phyloP scores from a whole-genome alignment of 1,140 invertebrate genomes.

The Carposina sasakii region DNA sequence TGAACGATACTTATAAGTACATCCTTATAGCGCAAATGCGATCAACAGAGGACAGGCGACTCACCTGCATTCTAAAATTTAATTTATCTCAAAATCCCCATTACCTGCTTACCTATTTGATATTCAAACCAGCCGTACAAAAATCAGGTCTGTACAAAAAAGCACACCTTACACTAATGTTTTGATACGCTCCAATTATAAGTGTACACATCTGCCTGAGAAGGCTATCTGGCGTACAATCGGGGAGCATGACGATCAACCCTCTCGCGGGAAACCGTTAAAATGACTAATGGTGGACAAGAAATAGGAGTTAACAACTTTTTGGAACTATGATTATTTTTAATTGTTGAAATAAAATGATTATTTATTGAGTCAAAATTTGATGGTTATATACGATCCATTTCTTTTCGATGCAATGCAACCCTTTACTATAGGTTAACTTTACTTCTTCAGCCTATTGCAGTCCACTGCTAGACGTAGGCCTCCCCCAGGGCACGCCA shows the following conservation, averaged over 20 bases:
- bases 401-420: neutral
- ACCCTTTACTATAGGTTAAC: neutral
- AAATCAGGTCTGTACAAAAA: too few species aligned
- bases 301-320: constrained; percentile 37
- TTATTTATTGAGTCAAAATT: neutral
- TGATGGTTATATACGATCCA: neutral
- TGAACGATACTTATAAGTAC: too few species aligned
- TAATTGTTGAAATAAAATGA: neutral
- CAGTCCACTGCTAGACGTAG: neutral
- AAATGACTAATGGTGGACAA: constrained; percentile 58
- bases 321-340: constrained; percentile 6
- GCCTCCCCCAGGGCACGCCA: too few species aligned
- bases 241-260: constrained; percentile 55
- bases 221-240: constrained; percentile 42
- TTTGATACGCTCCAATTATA: constrained; percentile 67
- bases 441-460: constrained; percentile 5
- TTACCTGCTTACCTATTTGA: too few species aligned
- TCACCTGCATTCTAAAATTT: too few species aligned
- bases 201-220: constrained; percentile 54
- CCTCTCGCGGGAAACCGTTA: constrained; percentile 62
- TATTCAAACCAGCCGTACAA: too few species aligned
- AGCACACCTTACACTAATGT: too few species aligned
- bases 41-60: too few species aligned
- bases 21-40: too few species aligned
- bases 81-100: too few species aligned